phyloP scores from a whole-genome alignment of 2,888 invertebrate genomes.

The Exephanes ischioxanthus region DNA sequence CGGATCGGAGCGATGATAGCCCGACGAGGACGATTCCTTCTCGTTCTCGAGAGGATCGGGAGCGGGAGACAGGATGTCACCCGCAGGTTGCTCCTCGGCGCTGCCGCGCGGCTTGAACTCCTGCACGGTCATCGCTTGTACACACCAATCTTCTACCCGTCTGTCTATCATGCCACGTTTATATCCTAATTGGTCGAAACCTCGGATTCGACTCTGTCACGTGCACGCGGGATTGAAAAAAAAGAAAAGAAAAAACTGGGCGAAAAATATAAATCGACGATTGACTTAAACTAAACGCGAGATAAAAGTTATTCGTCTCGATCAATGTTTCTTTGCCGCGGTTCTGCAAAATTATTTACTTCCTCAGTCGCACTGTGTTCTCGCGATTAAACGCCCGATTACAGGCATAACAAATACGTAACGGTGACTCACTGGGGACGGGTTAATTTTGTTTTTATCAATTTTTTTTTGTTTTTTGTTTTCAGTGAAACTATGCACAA shows the following conservation, averaged over 20 bases:
- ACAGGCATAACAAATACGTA: slow-evolving; percentile 52
- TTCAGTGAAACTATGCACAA: not conserved
- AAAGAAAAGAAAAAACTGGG: not conserved
- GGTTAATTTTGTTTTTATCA: not conserved
- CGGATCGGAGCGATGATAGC: slow-evolving; percentile 71
- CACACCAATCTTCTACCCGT: slow-evolving; percentile 74
- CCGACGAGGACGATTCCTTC: slow-evolving; percentile 76
- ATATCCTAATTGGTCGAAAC: slow-evolving; percentile 33
- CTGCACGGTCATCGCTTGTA: slow-evolving; percentile 86
- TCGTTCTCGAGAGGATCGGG: slow-evolving; percentile 79
- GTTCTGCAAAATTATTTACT: slow-evolving; percentile 14
- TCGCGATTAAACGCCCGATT: slow-evolving; percentile 30
- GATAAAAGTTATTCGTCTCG: not conserved
- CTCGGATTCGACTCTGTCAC: slow-evolving; percentile 1
- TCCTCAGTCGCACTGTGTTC: slow-evolving; percentile 55
- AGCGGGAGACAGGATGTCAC: slow-evolving; percentile 81
- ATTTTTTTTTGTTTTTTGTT: not conserved
- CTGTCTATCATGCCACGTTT: slow-evolving; percentile 75
- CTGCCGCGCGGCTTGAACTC: slow-evolving; percentile 86
- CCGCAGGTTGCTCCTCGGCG: slow-evolving; percentile 84
- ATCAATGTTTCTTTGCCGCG: not conserved
- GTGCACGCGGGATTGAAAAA: not conserved
- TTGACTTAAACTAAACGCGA: not conserved
- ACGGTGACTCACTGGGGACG: slow-evolving; percentile 6
- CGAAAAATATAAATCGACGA: slow-evolving; percentile 9